These are phyloP conservation scores for Prunella himalayana DNA, from an alignment of 2,113 vertebrate species.

Conservation along the genomic window DNA sequence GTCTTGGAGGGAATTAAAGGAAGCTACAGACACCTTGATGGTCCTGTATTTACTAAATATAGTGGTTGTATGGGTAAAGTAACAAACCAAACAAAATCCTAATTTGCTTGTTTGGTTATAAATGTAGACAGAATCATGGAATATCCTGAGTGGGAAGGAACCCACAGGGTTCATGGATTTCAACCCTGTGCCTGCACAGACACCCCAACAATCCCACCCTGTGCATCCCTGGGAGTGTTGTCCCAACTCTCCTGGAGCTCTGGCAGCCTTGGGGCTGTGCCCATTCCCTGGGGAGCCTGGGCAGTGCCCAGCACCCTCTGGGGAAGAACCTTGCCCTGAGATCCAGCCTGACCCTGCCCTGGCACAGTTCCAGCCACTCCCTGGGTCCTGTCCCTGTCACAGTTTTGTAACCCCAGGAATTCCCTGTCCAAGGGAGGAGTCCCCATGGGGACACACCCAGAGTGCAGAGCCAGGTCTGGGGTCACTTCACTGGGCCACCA, in stretches of 20 bases:
- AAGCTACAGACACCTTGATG: background rate
- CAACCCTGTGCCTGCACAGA: rapidly evolving
- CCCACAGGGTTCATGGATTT: rapidly evolving
- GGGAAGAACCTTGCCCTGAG: background rate
- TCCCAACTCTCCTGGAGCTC: background rate
- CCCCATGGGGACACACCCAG: background rate
- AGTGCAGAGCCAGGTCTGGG: background rate
- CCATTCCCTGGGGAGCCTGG: background rate
- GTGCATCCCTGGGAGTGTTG: rapidly evolving
- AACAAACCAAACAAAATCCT: background rate
- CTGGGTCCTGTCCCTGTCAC: background rate
- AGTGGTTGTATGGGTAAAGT: too few species aligned
- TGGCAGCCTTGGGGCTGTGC: background rate
- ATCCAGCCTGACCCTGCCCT: background rate
- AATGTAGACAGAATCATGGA: background rate
- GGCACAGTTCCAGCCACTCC: rapidly evolving
- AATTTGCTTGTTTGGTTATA: background rate
- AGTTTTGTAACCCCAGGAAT: background rate
- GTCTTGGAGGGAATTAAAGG: background rate
- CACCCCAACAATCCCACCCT: background rate
- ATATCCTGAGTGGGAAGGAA: background rate
- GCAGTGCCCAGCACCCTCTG: background rate
- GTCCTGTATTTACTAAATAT: background rate
- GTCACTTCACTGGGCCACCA: background rate
- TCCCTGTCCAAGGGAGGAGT: background rate